phyloP scores from a whole-genome alignment of 2,797 vertebrate genomes.

The Sebastes taczanowskii region DNA sequence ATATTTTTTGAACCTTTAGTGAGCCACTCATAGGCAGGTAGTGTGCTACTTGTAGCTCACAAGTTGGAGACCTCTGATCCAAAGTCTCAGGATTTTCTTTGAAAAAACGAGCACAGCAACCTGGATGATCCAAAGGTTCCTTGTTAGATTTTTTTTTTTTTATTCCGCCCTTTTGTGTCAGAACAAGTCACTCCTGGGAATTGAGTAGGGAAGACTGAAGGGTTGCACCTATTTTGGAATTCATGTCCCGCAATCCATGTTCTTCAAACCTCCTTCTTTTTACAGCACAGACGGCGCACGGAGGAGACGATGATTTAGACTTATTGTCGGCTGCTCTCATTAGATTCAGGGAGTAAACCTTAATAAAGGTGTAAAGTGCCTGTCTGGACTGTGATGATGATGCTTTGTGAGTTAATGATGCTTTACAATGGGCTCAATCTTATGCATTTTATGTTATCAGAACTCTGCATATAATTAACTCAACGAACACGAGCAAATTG shows the following conservation, averaged over 20 bases:
- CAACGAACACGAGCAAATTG: constrained; percentile 17
- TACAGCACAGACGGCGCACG: background rate
- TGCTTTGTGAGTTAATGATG: background rate
- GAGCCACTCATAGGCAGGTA: background rate
- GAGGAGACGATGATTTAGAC: constrained; percentile 1
- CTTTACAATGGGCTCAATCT: background rate
- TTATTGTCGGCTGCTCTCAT: constrained; percentile 1
- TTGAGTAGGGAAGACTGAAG: constrained; percentile 16
- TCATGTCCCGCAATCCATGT: background rate
- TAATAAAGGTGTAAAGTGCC: background rate
- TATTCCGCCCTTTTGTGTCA: constrained; percentile 13
- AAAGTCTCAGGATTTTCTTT: background rate
- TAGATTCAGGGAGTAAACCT: background rate
- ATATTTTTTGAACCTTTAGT: background rate
- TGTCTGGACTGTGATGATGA: background rate
- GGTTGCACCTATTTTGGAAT: constrained; percentile 43
- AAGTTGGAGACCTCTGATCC: background rate
- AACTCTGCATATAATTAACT: background rate
- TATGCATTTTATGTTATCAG: background rate
- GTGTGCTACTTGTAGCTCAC: background rate
- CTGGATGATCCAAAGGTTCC: background rate
- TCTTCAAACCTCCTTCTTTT: background rate
- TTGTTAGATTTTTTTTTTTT: constrained; percentile 12
- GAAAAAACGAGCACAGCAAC: background rate
- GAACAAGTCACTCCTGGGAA: constrained; percentile 14